These are phyloP conservation scores for Neria commutata DNA, from an alignment of 2,888 invertebrate genomes.

Conservation along the genomic window DNA sequence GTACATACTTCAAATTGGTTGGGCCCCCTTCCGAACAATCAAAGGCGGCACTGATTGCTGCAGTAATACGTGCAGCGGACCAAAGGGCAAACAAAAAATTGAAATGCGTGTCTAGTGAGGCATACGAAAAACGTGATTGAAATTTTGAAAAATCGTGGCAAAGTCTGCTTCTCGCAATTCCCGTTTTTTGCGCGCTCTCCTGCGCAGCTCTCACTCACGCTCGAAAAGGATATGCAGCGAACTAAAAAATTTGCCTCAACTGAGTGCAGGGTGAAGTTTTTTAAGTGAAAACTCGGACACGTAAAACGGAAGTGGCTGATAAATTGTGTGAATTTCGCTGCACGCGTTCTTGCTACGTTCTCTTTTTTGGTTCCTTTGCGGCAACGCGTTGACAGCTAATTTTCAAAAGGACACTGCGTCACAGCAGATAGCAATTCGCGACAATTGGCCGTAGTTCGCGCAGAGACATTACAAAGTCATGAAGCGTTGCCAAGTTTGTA, in stretches of 20 bases:
- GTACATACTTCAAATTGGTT: no score
- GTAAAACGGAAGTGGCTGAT: not conserved
- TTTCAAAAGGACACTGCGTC: no score
- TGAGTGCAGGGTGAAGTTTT: not conserved
- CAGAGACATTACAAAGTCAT: no score
- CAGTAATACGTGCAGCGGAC: not conserved
- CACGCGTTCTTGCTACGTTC: not conserved
- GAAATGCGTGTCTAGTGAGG: conserved; percentile 50
- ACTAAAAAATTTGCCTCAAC: no score
- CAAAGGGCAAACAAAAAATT: conserved; percentile 32
- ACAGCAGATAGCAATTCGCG: no score
- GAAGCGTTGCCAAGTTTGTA: no score
- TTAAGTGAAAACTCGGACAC: not conserved
- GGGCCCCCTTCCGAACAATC: no score
- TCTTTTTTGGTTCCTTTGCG: not conserved
- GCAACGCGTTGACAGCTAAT: not conserved
- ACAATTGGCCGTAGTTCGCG: no score
- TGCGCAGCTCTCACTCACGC: not conserved
- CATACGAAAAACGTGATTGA: conserved; percentile 48
- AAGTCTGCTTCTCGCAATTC: not conserved
- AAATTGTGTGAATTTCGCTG: not conserved
- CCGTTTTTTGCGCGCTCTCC: not conserved
- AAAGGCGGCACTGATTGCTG: not conserved
- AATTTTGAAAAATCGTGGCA: conserved; percentile 39
- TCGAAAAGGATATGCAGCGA: no score